Base-by-base conservation (phyloP, 2,888 invertebrate genomes). In the Cinara cedri region DNA sequence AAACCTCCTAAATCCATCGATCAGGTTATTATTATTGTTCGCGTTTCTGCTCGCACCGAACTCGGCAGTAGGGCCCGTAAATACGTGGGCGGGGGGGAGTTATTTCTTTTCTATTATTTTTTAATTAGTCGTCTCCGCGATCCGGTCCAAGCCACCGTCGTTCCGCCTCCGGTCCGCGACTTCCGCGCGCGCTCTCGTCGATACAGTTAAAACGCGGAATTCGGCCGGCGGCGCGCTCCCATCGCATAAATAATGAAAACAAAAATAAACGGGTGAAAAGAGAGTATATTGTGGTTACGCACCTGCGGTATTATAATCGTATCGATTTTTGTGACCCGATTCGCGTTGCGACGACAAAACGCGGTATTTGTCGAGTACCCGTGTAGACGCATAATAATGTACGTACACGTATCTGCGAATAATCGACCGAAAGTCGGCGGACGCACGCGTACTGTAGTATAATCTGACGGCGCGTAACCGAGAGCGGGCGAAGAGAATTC, bases 281-380 rank as follows among this genome's bases (percentile, higher is more conserved):
- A n/a, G n/a, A n/a, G n/a, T n/a, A n/a, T n/a, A n/a, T n/a, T n/a
- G n/a, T n/a, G n/a, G n/a, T n/a, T n/a, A n/a, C n/a, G n/a, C n/a
- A n/a, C n/a, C n/a, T n/a, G n/a, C n/a, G n/a, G n/a, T n/a, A n/a
- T n/a, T n/a, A n/a, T n/a, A n/a, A n/a, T n/a, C 14, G 34, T 74
- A 63, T 74, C 51, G 63, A 74, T 75, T 54, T 34, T 34, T 65
- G 51, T 65, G 24, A 44, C 51, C 51, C 63, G 74, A 54, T 74
- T 54, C 10, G 19, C 6, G 51, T 55, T 19, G 14, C 26, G 46
- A 34, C 42, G 54, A 75, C 63, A 65, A 75, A 24, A 74, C 34
- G 34, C 34, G 13, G 74, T 62, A 65, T 63, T 63, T 6, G 42
- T 34, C 34, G 34, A 34, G 6, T 34, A 6, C n/a, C n/a, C n/a